Conservation (phyloP, 2,888 invertebrate species). For the Athalia circularis region DNA sequence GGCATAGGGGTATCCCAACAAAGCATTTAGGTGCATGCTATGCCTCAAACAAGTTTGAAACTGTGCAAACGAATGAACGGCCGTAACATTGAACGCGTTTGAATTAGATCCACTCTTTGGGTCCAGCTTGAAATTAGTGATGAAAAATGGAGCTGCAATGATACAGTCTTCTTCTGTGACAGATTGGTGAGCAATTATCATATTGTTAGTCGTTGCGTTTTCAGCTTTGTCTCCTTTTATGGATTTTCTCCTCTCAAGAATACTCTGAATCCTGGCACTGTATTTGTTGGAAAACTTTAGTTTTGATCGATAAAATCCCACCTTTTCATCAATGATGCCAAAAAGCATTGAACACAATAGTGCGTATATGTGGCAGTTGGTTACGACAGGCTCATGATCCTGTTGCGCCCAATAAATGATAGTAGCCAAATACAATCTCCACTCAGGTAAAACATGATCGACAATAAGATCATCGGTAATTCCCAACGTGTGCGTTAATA, state of each 20-base stretch:
- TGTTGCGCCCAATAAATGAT: slow-evolving; percentile 78
- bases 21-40: slow-evolving; percentile 79
- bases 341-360: slow-evolving; percentile 78
- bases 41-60: slow-evolving; percentile 81
- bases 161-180: slow-evolving; percentile 79
- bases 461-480: slow-evolving; percentile 69
- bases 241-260: slow-evolving; percentile 34
- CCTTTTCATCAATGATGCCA: slow-evolving; percentile 77
- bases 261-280: slow-evolving; percentile 60
- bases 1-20: slow-evolving; percentile 79
- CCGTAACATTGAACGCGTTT: slow-evolving; percentile 77
- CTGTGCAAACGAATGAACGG: slow-evolving; percentile 81
- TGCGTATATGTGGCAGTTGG: slow-evolving; percentile 76
- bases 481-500: slow-evolving; percentile 76
- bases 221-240: slow-evolving; percentile 21
- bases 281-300: slow-evolving; percentile 75
- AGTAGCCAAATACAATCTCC: slow-evolving; percentile 78
- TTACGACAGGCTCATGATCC: slow-evolving; percentile 72
- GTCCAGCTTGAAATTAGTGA: slow-evolving; percentile 79
- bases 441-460: slow-evolving; percentile 77
- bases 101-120: slow-evolving; percentile 76
- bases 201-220: slow-evolving; percentile 62
- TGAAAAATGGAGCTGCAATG: slow-evolving; percentile 77
- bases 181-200: slow-evolving; percentile 75
- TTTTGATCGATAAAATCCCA: slow-evolving; percentile 77